Base-by-base conservation (phyloP, 2,113 vertebrate species). In the Chionis minor region DNA sequence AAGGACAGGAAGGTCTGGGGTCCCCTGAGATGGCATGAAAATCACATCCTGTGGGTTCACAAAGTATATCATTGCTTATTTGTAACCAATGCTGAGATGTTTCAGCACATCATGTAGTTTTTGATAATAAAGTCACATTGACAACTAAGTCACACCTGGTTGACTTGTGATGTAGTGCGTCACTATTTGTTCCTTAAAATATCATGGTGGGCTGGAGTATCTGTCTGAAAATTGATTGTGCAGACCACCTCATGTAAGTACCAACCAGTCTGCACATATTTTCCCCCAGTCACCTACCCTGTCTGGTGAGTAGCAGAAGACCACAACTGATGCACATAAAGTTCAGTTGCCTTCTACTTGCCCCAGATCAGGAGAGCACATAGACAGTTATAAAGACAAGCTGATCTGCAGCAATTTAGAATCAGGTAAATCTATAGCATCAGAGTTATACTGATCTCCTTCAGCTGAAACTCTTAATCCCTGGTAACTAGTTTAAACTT, bases 51-150 rank as follows among this genome's bases (percentile, higher is more conserved):
- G 13, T 0, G 0, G 33, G 10, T 78, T 79, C 19, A 38, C 22
- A 38, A 7, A 27, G 44, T 61, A 3, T 54, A n/a, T 6, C 4
- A 38, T 23, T n/a, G 5, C 12, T 55, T 77, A 33, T 54, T 77
- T 70, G 38, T 49, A 71, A 55, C 19, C 10, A 5, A 30, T 18
- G 6, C 8, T 32, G 59, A 44, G 33, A 20, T 58, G 63, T 69
- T 91, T 74, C 28, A 59, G 4, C 24, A 75, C 1, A 0, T 35
- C 0, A 0, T 30, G 13, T 23, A 77, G 27, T 15, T 81, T 89
- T 89, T 81, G 15, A 14, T 40, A 62, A 66, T 38, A 56, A 52
- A 70, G 24, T 65, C 33, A 54, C 28, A 44, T 49, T 58, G 52
- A 24, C 12, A 58, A 22, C 42, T 20, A 81, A 44, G 32, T 18